phyloP scores from a whole-genome alignment of 2,113 vertebrate genomes.

The Zapus hudsonius region DNA sequence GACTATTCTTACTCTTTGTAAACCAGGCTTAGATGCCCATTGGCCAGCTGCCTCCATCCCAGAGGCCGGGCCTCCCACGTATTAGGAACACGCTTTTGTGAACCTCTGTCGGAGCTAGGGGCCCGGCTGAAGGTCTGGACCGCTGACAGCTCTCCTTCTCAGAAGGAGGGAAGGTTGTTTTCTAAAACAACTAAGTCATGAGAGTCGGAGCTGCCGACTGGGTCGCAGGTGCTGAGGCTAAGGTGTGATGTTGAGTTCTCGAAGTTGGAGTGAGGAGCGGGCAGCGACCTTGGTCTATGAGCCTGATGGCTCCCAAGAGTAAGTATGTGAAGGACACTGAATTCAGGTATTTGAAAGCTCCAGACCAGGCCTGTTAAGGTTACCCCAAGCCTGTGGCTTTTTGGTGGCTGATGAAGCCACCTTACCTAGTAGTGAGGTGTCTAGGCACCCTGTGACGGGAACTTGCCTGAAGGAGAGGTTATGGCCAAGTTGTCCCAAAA shows the following conservation, averaged over 20 bases:
- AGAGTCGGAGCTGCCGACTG: background rate
- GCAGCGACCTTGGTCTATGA: background rate
- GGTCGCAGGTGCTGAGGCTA: background rate
- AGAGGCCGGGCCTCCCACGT: background rate
- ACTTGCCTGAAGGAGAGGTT: background rate
- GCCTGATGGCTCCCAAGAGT: background rate
- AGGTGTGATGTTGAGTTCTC: background rate
- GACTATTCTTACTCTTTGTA: background rate
- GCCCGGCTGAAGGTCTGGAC: background rate
- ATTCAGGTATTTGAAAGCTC: background rate
- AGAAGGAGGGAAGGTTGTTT: background rate
- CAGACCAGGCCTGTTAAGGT: fast-evolving
- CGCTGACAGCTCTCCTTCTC: background rate
- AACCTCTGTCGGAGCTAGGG: background rate
- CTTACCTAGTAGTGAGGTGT: background rate
- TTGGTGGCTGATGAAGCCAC: background rate
- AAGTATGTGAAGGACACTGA: background rate
- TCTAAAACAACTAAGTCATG: conserved; percentile 16
- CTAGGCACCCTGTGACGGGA: background rate
- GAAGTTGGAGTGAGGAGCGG: background rate
- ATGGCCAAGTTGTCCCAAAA: background rate
- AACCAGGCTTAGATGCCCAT: background rate
- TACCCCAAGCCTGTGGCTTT: background rate
- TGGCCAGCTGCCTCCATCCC: background rate
- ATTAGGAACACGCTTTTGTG: background rate